Evolutionary conservation across 2,797 vertebrate genomes (phyloP).

Genomic region (Glossophaga mutica): DNA sequence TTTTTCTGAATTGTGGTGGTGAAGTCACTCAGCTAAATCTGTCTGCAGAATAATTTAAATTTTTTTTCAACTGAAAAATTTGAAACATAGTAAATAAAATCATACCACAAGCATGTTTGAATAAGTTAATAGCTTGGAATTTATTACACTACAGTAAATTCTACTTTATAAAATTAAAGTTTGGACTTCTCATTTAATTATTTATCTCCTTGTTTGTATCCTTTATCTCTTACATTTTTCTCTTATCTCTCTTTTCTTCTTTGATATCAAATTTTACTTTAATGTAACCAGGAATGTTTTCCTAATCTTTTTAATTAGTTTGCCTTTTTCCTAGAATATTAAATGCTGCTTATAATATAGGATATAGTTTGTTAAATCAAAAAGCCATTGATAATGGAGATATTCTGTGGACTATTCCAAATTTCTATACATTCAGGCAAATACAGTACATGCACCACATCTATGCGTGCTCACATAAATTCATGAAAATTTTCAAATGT

Average conservation of each 20-base stretch:
- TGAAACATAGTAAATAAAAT: constrained; percentile 78
- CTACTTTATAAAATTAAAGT: constrained; percentile 71
- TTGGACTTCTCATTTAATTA: constrained; percentile 52
- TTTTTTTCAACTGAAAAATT: constrained; percentile 76
- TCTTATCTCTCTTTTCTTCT: neutral
- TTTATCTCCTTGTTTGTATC: constrained; percentile 43
- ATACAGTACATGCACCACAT: neutral
- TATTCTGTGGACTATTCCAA: neutral
- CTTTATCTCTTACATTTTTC: constrained; percentile 4
- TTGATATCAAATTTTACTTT: constrained; percentile 14
- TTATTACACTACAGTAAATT: constrained; percentile 70
- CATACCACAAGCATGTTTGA: constrained; percentile 75
- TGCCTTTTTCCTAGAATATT: neutral
- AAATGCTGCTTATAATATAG: neutral
- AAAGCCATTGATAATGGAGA: neutral
- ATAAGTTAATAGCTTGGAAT: constrained; percentile 73
- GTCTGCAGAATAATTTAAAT: constrained; percentile 76
- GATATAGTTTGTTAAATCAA: neutral
- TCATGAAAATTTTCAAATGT: neutral
- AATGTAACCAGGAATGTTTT: neutral
- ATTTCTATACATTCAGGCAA: neutral
- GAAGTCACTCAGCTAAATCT: constrained; percentile 58
- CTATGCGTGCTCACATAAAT: neutral
- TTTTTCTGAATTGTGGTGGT: constrained; percentile 63
- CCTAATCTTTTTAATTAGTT: neutral